Evolutionary conservation across 1,140 invertebrate species (phyloP).

Genomic region (Cecropterus lyciades): DNA sequence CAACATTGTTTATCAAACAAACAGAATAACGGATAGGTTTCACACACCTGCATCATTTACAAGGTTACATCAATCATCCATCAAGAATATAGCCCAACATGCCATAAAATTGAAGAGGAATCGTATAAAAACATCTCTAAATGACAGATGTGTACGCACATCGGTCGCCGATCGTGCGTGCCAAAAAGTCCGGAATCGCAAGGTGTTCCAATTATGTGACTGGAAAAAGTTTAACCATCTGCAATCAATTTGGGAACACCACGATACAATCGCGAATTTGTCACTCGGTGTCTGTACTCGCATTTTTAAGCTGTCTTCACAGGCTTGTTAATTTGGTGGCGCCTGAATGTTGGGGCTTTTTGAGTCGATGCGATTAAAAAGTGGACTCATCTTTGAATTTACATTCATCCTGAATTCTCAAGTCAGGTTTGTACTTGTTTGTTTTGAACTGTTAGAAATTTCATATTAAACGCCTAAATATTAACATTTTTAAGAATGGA

Average conservation of each 20-base stretch:
- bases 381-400: too few relatives aligned
- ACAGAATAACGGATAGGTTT: slow-evolving; percentile 8
- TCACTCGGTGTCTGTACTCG: slow-evolving; percentile 17
- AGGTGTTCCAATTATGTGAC: slow-evolving; percentile 34
- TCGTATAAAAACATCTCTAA: slow-evolving; percentile 19
- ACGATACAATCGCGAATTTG: slow-evolving; percentile 33
- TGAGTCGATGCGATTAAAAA: background rate
- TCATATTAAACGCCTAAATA: too few relatives aligned
- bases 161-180: slow-evolving; percentile 17
- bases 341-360: slow-evolving; percentile 9
- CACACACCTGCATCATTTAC: slow-evolving; percentile 23
- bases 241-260: slow-evolving; percentile 31
- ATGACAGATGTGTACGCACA: slow-evolving; percentile 24
- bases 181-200: slow-evolving; percentile 32
- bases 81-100: slow-evolving; percentile 10
- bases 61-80: background rate
- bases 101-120: slow-evolving; percentile 15
- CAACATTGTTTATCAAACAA: slow-evolving; percentile 4
- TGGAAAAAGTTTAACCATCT: slow-evolving; percentile 33
- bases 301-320: slow-evolving; percentile 18
- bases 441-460: too few relatives aligned
- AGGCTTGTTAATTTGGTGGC: slow-evolving; percentile 16
- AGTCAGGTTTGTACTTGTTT: too few relatives aligned
- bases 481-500: too few relatives aligned
- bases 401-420: too few relatives aligned